These are phyloP conservation scores for Nomia melanderi DNA, from an alignment of 1,140 invertebrate genomes.

Conservation along the genomic window DNA sequence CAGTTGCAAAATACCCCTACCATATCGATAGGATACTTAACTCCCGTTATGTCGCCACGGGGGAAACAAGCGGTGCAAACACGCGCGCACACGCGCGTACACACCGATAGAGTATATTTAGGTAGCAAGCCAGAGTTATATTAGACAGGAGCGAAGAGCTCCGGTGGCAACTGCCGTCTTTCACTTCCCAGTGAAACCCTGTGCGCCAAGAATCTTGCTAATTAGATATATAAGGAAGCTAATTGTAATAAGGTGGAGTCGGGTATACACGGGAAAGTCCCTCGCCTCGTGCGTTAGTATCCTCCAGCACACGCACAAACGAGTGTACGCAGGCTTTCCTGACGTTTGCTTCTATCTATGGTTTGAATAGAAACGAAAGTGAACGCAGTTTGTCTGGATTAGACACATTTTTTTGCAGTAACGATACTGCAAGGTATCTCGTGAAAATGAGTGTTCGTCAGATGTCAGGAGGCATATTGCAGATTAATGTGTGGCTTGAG, in stretches of 20 bases:
- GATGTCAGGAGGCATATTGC: no score
- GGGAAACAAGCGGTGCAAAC: slow-evolving; percentile 18
- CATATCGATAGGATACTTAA: slow-evolving; percentile 2
- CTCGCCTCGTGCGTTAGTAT: slow-evolving; percentile 27
- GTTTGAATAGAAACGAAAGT: slow-evolving; percentile 36
- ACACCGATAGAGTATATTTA: slow-evolving; percentile 59
- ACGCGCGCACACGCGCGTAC: slow-evolving; percentile 28
- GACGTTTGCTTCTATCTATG: slow-evolving; percentile 29
- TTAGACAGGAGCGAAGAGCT: slow-evolving; percentile 73
- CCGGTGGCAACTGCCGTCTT: slow-evolving; percentile 76
- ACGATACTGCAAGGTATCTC: no score
- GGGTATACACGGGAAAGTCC: slow-evolving; percentile 67
- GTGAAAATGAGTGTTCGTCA: no score
- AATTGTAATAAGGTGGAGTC: slow-evolving; percentile 78
- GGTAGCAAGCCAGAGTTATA: slow-evolving; percentile 64
- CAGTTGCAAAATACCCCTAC: neutral
- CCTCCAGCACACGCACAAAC: slow-evolving; percentile 45
- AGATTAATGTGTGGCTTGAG: no score
- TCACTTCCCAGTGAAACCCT: slow-evolving; percentile 73
- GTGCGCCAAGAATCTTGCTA: slow-evolving; percentile 75
- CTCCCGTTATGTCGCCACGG: slow-evolving; percentile 6
- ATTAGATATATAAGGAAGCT: slow-evolving; percentile 78
- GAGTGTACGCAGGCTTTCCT: slow-evolving; percentile 38
- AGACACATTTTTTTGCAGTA: neutral
- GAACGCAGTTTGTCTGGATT: slow-evolving; percentile 3